Conservation (phyloP, 2,113 vertebrate species). For the Calidris pugnax region DNA sequence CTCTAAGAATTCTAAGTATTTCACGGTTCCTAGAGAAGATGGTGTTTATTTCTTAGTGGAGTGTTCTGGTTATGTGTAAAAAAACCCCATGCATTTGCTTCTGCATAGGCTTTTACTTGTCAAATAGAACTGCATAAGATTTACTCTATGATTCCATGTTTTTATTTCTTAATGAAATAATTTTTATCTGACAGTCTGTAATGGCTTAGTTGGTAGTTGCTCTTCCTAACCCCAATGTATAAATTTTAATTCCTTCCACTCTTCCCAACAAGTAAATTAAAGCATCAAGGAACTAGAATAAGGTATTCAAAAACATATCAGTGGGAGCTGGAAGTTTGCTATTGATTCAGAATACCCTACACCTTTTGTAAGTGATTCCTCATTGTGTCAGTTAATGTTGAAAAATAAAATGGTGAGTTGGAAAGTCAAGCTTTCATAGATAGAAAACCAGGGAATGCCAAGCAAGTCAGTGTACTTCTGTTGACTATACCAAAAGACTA, state of each 20-base stretch:
- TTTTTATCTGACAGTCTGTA: not conserved
- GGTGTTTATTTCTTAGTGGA: not conserved
- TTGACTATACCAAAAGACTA: not conserved
- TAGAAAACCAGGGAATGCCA: not conserved
- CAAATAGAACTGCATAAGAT: not conserved
- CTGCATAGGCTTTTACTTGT: not conserved
- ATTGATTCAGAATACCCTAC: not conserved
- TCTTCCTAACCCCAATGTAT: not conserved
- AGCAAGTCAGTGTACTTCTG: not conserved
- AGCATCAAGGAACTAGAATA: not conserved
- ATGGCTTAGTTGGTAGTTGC: not conserved
- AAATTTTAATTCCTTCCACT: not conserved
- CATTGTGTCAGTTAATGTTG: not conserved
- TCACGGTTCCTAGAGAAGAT: not conserved
- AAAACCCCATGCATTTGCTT: accelerated
- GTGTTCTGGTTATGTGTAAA: not conserved
- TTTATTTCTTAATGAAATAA: not conserved
- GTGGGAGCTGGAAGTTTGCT: not conserved
- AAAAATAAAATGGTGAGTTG: not conserved
- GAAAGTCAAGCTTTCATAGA: not conserved
- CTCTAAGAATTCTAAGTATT: not conserved
- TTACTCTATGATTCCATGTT: not conserved
- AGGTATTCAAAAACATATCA: not conserved
- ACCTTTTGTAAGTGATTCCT: not conserved
- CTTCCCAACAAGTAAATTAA: not conserved